These are phyloP conservation scores for Lasiurus borealis DNA, from an alignment of 2,113 vertebrate genomes.

Conservation along the genomic window DNA sequence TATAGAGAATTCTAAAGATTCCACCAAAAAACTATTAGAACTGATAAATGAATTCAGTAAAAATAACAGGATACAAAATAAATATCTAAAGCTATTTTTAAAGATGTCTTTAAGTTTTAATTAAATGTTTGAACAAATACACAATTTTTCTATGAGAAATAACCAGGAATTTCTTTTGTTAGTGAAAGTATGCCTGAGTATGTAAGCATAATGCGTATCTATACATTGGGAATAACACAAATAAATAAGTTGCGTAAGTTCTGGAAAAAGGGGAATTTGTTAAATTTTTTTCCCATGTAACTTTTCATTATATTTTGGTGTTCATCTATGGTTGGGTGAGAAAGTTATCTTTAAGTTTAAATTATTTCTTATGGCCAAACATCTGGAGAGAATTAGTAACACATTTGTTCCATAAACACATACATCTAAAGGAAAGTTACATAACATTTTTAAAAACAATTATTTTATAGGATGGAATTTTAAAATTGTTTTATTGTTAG, in stretches of 20 bases:
- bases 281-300: background rate
- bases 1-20: too few relatives aligned
- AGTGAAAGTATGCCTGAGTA: background rate
- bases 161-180: background rate
- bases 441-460: background rate
- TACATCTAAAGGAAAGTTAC: background rate
- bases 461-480: background rate
- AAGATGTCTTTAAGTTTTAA: background rate
- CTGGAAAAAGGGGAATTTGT: background rate
- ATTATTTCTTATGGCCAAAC: background rate
- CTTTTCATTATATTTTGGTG: background rate
- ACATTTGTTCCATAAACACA: background rate
- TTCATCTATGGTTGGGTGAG: background rate
- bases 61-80: too few relatives aligned
- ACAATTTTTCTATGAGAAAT: conserved; percentile 11
- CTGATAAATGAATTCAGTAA: too few relatives aligned
- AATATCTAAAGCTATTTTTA: background rate
- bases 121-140: background rate
- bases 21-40: too few relatives aligned
- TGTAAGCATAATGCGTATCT: background rate
- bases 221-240: background rate
- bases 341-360: background rate
- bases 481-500: background rate
- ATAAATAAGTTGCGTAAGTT: background rate
- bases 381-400: background rate